A percentile compares a stretch with the other conserved stretches of the same genome.
These are phyloP conservation scores for Apistogramma diplotaenia DNA, from an alignment of 2,113 vertebrate species.

Conservation along the genomic window DNA sequence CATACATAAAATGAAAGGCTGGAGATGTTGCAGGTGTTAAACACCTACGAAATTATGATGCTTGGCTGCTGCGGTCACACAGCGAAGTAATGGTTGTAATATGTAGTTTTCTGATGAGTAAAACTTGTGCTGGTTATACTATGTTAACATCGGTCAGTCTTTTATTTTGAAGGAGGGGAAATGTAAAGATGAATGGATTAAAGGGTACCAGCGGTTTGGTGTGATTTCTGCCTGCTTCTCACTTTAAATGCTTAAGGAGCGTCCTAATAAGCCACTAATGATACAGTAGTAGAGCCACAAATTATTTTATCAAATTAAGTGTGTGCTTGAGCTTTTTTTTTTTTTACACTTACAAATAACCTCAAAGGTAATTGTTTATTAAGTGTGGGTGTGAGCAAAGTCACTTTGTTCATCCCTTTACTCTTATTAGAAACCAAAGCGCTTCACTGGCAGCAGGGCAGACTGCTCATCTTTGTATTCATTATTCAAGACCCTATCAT, in stretches of 20 bases:
- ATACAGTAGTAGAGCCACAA: neutral
- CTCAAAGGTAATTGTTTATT: slow-evolving; percentile 27
- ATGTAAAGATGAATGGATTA: neutral
- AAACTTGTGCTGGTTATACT: neutral
- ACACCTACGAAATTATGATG: neutral
- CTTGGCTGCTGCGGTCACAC: no score
- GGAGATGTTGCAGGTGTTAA: neutral
- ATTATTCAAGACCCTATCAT: slow-evolving; percentile 68
- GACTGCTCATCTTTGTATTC: slow-evolving; percentile 65
- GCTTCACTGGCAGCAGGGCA: slow-evolving; percentile 56
- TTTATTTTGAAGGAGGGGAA: neutral
- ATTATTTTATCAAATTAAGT: slow-evolving; percentile 17
- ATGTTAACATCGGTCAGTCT: neutral
- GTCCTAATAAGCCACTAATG: neutral
- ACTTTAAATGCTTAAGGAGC: neutral
- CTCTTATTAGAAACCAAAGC: slow-evolving; percentile 56
- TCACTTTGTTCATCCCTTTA: slow-evolving; percentile 10
- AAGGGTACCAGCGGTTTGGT: neutral
- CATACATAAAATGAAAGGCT: neutral
- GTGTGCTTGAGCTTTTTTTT: neutral
- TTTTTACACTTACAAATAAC: slow-evolving; percentile 23
- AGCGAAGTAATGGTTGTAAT: neutral
- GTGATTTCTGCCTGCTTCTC: neutral
- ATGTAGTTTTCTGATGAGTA: neutral
- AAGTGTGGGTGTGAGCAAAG: slow-evolving; percentile 35